Percentiles rank a stretch among this genome's conserved stretches.
Conservation (phyloP, 2,113 vertebrate genomes). For the Xenopus laevis region DNA sequence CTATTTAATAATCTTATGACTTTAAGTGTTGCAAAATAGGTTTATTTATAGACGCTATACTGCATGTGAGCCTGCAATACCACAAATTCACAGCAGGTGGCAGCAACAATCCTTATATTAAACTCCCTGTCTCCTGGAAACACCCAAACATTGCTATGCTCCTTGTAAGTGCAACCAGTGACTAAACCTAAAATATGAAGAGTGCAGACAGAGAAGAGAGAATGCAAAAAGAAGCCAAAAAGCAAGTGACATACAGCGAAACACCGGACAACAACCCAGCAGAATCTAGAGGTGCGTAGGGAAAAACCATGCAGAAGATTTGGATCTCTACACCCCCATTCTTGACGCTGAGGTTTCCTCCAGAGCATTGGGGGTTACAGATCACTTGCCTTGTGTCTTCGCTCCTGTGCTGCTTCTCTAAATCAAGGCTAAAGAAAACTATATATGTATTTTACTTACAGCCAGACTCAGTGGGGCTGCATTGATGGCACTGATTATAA, state of each 20-base stretch:
- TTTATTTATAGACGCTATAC: too few species aligned
- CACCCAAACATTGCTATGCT: neutral
- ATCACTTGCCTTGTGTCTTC: neutral
- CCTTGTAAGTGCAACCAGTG: too few species aligned
- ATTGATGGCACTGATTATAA: too few species aligned
- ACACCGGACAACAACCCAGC: neutral
- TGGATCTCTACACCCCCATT: too few species aligned
- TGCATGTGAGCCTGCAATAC: neutral
- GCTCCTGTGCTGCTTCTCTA: neutral
- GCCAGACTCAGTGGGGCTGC: too few species aligned
- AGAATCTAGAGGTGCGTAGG: neutral
- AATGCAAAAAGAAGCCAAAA: neutral
- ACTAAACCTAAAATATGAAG: slow-evolving; percentile 1
- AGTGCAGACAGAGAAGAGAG: neutral
- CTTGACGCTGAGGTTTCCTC: neutral
- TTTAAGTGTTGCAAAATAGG: too few species aligned
- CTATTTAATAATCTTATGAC: too few species aligned
- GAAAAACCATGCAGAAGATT: neutral
- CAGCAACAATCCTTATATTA: neutral
- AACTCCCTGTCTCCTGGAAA: neutral
- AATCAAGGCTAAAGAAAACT: too few species aligned
- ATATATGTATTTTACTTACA: too few species aligned
- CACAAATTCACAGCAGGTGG: slow-evolving; percentile 2
- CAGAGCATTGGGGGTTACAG: too few species aligned
- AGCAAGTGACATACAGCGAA: neutral